Conservation (phyloP, 2,113 vertebrate genomes). For the Phrynosoma platyrhinos region DNA sequence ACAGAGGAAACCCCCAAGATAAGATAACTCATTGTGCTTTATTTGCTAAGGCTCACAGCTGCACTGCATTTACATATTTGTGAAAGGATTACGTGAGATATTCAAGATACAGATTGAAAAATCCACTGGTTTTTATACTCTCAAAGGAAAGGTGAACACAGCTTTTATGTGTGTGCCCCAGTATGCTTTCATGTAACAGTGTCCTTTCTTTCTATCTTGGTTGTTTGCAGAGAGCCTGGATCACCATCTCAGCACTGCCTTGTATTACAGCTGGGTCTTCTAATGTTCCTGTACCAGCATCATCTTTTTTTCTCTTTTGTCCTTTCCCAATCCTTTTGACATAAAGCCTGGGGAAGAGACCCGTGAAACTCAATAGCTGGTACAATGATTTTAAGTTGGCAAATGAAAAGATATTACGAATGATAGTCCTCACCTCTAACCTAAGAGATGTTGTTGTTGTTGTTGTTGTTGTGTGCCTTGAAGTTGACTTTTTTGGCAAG, state of each 20-base stretch:
- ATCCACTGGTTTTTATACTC: constrained; percentile 16
- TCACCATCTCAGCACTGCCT: not conserved
- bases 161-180: not conserved
- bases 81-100: constrained; percentile 72
- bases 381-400: not conserved
- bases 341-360: not conserved
- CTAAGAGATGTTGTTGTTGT: too few relatives aligned
- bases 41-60: constrained; percentile 71
- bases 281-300: not conserved
- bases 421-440: too few relatives aligned
- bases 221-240: not conserved
- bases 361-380: not conserved
- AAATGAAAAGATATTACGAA: not conserved
- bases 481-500: too few relatives aligned
- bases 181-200: not conserved
- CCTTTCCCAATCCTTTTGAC: not conserved
- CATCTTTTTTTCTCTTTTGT: not conserved
- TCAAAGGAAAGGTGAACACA: constrained; percentile 1
- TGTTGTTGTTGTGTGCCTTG: too few relatives aligned
- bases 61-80: constrained; percentile 76
- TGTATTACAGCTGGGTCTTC: not conserved
- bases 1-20: constrained; percentile 67
- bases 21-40: constrained; percentile 76
- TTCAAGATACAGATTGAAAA: not conserved
- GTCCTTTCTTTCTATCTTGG: not conserved